phyloP scores from a whole-genome alignment of 1,140 invertebrate genomes.

The Meteorus sp. region DNA sequence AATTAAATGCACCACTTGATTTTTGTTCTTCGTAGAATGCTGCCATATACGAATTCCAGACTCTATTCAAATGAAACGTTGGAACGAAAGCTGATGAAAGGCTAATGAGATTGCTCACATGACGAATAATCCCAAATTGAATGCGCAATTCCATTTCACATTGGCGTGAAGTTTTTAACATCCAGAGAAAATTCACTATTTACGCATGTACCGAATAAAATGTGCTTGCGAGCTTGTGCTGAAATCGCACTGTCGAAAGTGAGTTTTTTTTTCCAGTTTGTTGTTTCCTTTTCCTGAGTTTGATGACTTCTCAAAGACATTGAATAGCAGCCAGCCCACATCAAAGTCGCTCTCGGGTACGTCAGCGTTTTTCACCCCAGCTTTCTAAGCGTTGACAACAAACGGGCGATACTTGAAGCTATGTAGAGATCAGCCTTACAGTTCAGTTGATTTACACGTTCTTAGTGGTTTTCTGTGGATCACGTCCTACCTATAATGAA shows the following conservation, averaged over 20 bases:
- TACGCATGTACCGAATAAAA: too few species aligned
- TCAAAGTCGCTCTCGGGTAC: not conserved
- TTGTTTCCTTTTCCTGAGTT: too few species aligned
- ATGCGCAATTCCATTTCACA: not conserved
- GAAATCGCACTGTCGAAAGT: constrained; percentile 1
- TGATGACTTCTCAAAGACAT: too few species aligned
- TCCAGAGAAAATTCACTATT: too few species aligned
- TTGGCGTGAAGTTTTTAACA: not conserved
- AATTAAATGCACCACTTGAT: too few species aligned
- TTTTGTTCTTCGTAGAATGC: too few species aligned
- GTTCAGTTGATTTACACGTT: not conserved
- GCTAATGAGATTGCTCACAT: not conserved
- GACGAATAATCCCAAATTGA: constrained; percentile 5
- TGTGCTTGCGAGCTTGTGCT: not conserved
- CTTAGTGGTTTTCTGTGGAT: not conserved
- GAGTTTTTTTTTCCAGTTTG: constrained; percentile 11
- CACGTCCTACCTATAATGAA: not conserved
- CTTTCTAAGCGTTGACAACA: not conserved
- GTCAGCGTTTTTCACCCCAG: not conserved
- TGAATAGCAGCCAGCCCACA: not conserved
- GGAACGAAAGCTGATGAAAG: constrained; percentile 1
- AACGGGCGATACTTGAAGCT: too few species aligned
- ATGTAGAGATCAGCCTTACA: too few species aligned
- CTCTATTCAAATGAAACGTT: too few species aligned
- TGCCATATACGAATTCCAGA: not conserved